A percentile compares a stretch with the other conserved stretches of the same genome.
phyloP scores from a whole-genome alignment of 1,140 invertebrate species.

The Hycleus cichorii region DNA sequence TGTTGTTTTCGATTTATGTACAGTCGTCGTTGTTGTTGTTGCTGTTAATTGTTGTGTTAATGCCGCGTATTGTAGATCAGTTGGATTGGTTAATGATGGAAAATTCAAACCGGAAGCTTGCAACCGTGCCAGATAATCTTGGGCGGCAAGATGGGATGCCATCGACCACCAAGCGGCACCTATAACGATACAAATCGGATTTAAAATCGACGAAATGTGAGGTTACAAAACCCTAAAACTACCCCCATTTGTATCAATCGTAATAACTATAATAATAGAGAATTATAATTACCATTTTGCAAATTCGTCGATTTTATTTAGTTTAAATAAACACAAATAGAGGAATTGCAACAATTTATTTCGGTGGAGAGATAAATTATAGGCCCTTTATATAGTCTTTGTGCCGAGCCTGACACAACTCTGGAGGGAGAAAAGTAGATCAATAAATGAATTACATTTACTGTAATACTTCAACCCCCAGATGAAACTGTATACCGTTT shows the following conservation, averaged over 20 bases:
- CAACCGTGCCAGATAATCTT: conserved; percentile 73
- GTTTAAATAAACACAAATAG: not conserved
- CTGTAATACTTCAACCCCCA: conserved; percentile 29
- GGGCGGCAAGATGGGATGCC: conserved; percentile 75
- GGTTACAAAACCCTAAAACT: conserved; percentile 1
- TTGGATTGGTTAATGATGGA: conserved; percentile 38
- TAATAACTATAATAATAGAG: not conserved
- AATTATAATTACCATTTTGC: conserved; percentile 5
- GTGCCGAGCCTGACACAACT: conserved; percentile 23
- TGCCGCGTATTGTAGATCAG: conserved; percentile 48
- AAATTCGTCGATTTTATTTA: not conserved
- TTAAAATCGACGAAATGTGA: conserved; percentile 3
- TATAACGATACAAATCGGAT: conserved; percentile 32
- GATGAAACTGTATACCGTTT: conserved; percentile 17
- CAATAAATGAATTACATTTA: conserved; percentile 43
- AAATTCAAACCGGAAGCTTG: conserved; percentile 68
- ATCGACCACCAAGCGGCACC: conserved; percentile 83
- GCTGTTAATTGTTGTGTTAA: conserved; percentile 29
- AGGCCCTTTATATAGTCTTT: conserved; percentile 25
- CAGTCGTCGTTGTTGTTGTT: conserved; percentile 27
- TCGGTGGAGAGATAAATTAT: conserved; percentile 18
- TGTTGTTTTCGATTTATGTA: conserved; percentile 36
- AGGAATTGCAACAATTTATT: not conserved
- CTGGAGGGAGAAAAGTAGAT: conserved; percentile 39
- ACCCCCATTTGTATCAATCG: not conserved